Evolutionary conservation across 37 sponge, comb jelly and placozoan genomes (phyloP), one percentile per base, ranked within the genome.

Genomic region (Petrosia ficiformis): DNA sequence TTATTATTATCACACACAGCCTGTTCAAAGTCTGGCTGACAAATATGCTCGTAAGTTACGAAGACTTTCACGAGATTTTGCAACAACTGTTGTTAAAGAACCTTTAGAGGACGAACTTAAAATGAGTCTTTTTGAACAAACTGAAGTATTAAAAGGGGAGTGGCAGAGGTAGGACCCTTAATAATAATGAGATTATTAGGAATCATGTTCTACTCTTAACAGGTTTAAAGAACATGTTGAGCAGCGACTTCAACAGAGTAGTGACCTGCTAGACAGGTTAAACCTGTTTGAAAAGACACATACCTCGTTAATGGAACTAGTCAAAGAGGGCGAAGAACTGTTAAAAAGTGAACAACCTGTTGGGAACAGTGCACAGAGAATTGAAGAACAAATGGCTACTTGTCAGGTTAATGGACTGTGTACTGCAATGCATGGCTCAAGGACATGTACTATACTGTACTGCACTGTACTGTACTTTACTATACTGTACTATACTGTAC

Each of bases 391-490:
- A 43, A 44, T 85, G 77, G 57, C 81, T 16, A 89, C 81, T 21
- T 89, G 90, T 58, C 86, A 84, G 86, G 90, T 86, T 71, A 14
- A 0, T n/a, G 1, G 41, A 26, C n/a, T n/a, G n/a, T n/a, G n/a
- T n/a, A n/a, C n/a, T n/a, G n/a, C n/a, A 36, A n/a, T n/a, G n/a
- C n/a, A n/a, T n/a, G n/a, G 74, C 10, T 32, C 30, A 29, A 36
- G 30, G 8, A 25, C 19, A 25, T 63, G 42, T 14, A 32, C 4
- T 32, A 61, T n/a, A n/a, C n/a, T n/a, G 71, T 70, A n/a, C n/a
- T n/a, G n/a, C n/a, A n/a, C n/a, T n/a, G n/a, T n/a, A n/a, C n/a
- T n/a, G n/a, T n/a, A n/a, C n/a, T n/a, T n/a, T n/a, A n/a, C n/a
- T n/a, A n/a, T n/a, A n/a, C n/a, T n/a, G n/a, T n/a, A n/a, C n/a